phyloP scores from a whole-genome alignment of 2,797 vertebrate species.

The Enteromius unitaeniatus region DNA sequence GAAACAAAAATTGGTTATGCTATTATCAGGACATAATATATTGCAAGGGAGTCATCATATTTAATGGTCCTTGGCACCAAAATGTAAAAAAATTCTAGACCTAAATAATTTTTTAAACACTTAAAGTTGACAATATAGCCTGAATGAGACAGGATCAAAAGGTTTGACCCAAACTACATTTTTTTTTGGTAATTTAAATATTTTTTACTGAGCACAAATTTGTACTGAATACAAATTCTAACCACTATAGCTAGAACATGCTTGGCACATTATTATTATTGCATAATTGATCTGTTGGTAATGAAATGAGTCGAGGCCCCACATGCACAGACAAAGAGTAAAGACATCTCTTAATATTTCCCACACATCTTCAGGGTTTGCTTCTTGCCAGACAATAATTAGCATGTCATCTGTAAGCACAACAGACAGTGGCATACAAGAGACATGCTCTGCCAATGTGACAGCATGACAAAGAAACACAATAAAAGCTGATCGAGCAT shows the following conservation, averaged over 20 bases:
- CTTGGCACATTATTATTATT: constrained; percentile 54
- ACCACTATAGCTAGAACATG: constrained; percentile 33
- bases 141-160: constrained; percentile 26
- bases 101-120: neutral
- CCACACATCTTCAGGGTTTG: constrained; percentile 42
- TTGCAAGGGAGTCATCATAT: neutral
- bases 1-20: neutral
- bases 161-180: constrained; percentile 37
- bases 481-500: constrained; percentile 54
- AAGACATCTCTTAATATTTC: constrained; percentile 54
- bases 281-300: constrained; percentile 63
- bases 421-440: constrained; percentile 41
- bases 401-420: constrained; percentile 57
- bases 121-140: neutral
- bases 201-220: constrained; percentile 11
- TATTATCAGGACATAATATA: neutral
- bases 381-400: constrained; percentile 52
- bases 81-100: neutral
- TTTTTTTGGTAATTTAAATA: constrained; percentile 12
- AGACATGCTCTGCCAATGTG: constrained; percentile 51
- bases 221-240: constrained; percentile 21
- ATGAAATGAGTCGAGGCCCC: constrained; percentile 54
- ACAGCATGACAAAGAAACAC: constrained; percentile 57
- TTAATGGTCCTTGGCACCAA: neutral
- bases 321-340: constrained; percentile 46